Conservation (phyloP, 2,888 invertebrate genomes). For the Cyaniris semiargus region DNA sequence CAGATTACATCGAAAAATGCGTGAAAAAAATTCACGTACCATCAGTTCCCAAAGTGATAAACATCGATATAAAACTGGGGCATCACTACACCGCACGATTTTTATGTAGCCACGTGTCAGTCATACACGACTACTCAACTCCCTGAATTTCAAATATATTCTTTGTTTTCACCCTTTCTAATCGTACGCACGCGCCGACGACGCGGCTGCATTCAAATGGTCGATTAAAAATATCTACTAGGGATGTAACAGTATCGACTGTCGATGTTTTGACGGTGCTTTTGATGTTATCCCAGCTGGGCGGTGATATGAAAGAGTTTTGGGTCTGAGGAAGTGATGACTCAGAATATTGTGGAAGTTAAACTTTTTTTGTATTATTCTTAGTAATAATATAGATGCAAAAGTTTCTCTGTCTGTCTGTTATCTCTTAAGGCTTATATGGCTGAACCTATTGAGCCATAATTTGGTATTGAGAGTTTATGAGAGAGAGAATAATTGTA, state of each 20-base stretch:
- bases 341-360: background rate
- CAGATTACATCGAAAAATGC: background rate
- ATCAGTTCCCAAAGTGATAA: conserved; percentile 20
- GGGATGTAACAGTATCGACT: conserved; percentile 41
- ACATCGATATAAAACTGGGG: conserved; percentile 44
- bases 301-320: background rate
- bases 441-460: no score
- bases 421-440: no score
- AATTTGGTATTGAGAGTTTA: no score
- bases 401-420: background rate
- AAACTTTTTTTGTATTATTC: background rate
- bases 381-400: background rate
- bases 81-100: conserved; percentile 70
- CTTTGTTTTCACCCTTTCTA: conserved; percentile 73
- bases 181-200: conserved; percentile 71
- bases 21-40: background rate
- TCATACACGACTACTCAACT: conserved; percentile 70
- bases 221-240: conserved; percentile 54
- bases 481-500: no score
- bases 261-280: conserved; percentile 40
- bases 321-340: background rate
- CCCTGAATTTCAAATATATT: conserved; percentile 73
- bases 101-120: conserved; percentile 78
- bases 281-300: conserved; percentile 33
- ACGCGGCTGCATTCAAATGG: conserved; percentile 64